Base-by-base conservation (phyloP, 2,797 vertebrate species). In the Siniperca obscura region DNA sequence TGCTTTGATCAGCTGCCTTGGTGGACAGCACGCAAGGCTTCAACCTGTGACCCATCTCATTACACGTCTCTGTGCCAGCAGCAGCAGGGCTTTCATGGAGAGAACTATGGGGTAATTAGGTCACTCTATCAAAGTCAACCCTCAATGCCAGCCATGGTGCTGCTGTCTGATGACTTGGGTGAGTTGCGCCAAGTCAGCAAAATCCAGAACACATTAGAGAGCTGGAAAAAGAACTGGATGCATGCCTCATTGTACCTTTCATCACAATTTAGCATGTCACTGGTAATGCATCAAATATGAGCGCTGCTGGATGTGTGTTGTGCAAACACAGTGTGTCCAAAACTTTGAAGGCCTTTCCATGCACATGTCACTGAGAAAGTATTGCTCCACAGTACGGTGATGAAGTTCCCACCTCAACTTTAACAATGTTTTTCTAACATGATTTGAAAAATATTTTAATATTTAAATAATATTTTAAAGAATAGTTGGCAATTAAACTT, bases 71-170 rank as follows among this genome's bases (percentile, higher is more conserved):
- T 72, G 60, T 82, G 79, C 85, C 80, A 84, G 76, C 84, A 77
- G 85, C 82, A 56, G 75, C 62, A 40, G 11, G 53, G 65, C 84
- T 86, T 87, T 89, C 83, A 88, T 4, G 55, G 65, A n/a, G 81
- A 84, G 62, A 74, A 77, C 81, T 78, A 56, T 36, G 46, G 64
- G 68, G 72, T 91, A 94, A 92, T 90, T 88, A 85, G 90, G 92
- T 92, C 87, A 76, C 86, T 92, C 83, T 76, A 85, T 92, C 90
- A 93, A 88, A 85, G 89, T 92, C 87, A 77, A 59, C 53, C 27
- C 50, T 86, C 86, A 90, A 74, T 84, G 87, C 85, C 88, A 85
- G 83, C 74, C 68, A 46, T 7, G 34, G 27, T 10, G 74, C 78
- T 79, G 76, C 84, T 48, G 77, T 88, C 76, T 91, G 90, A 90